Percentiles rank a stretch among this genome's conserved stretches.
Evolutionary conservation across 2,113 vertebrate species (phyloP).

Genomic region (Chloroceryle aenea): DNA sequence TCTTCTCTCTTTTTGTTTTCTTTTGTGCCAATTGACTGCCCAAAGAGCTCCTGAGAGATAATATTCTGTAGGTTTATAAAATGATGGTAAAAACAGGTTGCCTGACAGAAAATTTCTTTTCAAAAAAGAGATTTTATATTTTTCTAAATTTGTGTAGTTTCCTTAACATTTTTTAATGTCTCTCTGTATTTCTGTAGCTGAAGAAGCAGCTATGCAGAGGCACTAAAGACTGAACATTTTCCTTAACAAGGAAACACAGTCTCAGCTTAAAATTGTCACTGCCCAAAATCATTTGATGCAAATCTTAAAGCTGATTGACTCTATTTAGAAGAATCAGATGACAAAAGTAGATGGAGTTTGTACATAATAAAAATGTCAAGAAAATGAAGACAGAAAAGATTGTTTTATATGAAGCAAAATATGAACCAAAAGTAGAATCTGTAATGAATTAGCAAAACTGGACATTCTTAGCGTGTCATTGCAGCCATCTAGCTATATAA

Average conservation of each 20-base stretch:
- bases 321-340: not conserved
- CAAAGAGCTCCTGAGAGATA: not conserved
- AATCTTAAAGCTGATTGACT: not conserved
- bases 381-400: conserved; percentile 7
- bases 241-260: not conserved
- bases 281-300: not conserved
- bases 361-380: conserved; percentile 27
- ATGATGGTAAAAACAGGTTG: not conserved
- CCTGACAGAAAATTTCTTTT: not conserved
- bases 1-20: not conserved
- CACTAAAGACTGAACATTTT: not conserved
- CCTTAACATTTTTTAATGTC: not conserved
- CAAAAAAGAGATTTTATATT: not conserved
- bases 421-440: not conserved
- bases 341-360: not conserved
- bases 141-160: not conserved
- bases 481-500: conserved; percentile 57
- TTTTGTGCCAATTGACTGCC: not conserved
- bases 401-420: not conserved
- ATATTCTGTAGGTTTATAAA: not conserved
- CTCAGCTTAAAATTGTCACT: not conserved
- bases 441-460: not conserved
- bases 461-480: not conserved
- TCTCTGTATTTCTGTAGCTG: not conserved
- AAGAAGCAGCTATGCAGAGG: not conserved